Percentiles rank a stretch among this genome's conserved stretches.
Conservation (phyloP, 2,113 vertebrate species). For the Riparia riparia region DNA sequence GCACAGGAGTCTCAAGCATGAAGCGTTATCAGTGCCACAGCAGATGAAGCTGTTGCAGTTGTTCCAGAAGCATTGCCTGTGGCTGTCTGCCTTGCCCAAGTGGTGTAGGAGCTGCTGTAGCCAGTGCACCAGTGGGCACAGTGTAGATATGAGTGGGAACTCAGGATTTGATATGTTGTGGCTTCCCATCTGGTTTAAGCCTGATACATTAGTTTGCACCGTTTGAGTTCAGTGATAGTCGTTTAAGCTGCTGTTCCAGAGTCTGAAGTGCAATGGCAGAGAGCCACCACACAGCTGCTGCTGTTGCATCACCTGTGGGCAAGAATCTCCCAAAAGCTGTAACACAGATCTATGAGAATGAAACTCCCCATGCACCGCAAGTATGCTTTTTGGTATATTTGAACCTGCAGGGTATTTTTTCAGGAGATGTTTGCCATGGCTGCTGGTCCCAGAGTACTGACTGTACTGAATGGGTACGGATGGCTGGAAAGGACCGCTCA, state of each 20-base stretch:
- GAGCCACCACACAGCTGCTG: not conserved
- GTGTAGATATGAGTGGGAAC: not conserved
- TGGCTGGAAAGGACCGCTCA: not conserved
- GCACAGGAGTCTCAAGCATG: not conserved
- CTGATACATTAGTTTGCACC: not conserved
- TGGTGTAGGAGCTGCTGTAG: not conserved
- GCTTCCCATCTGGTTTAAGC: not conserved
- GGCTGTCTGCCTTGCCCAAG: not conserved
- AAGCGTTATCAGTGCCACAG: not conserved
- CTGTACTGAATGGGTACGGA: not conserved
- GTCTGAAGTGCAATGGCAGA: not conserved
- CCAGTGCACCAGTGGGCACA: not conserved
- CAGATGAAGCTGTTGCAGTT: rapidly evolving
- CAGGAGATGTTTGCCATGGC: not conserved
- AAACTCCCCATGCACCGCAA: not conserved
- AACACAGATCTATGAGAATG: not conserved
- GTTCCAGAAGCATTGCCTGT: not conserved
- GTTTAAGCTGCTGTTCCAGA: not conserved
- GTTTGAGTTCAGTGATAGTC: not conserved
- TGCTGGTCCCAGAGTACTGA: not conserved
- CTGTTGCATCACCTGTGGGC: not conserved
- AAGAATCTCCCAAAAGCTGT: not conserved
- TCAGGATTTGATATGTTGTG: not conserved
- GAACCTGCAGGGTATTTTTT: not conserved
- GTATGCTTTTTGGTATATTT: not conserved